Base-by-base conservation (phyloP, 2,888 invertebrate species). In the Metallyticus violacea region DNA sequence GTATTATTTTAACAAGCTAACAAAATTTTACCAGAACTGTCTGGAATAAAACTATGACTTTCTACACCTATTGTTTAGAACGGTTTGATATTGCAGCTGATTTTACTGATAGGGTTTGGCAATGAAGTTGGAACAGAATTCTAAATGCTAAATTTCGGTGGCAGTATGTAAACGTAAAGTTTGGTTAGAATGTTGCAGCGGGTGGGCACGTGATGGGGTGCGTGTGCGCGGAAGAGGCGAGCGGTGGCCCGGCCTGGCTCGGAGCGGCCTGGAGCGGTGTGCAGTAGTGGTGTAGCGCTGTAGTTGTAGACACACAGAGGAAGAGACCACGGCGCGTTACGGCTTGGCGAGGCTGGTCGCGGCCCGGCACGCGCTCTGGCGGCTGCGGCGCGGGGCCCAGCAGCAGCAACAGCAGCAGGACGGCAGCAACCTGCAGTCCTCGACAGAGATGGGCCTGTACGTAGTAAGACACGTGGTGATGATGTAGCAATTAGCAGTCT, bases 191-290 rank as follows among this genome's bases (percentile, higher is more conserved):
- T 62, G 15, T 62, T 62, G 40, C 40, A 62, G 40, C 22, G 40
- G 40, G 40, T 62, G 40, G 30, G 40, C 40, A 62, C 40, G 40
- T 62, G 40, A 62, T 62, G 81, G 77, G 77, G 89, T 89, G 89
- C 89, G 89, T 84, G 88, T 88, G 84, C 86, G 85, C 81, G 84
- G 86, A 85, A 90, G 94, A 94, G 95, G 95, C 94, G 93, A 94
- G 94, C 90, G 94, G 95, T 94, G 94, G 94, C 90, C 93, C 95
- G 92, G 94, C 94, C 92, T 94, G 95, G 92, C 94, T 95, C 91
- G 95, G 95, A 93, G 95, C 95, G 92, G 94, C 94, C 90, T 94
- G 94, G 92, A 94, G 94, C 93, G 94, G 94, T 93, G 94, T 95
- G 93, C 95, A 94, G 94, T 94, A 94, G 91, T 93, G 94, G 91